These are phyloP conservation scores for Tiphia femorata DNA, from an alignment of 2,888 invertebrate genomes.

Conservation along the genomic window DNA sequence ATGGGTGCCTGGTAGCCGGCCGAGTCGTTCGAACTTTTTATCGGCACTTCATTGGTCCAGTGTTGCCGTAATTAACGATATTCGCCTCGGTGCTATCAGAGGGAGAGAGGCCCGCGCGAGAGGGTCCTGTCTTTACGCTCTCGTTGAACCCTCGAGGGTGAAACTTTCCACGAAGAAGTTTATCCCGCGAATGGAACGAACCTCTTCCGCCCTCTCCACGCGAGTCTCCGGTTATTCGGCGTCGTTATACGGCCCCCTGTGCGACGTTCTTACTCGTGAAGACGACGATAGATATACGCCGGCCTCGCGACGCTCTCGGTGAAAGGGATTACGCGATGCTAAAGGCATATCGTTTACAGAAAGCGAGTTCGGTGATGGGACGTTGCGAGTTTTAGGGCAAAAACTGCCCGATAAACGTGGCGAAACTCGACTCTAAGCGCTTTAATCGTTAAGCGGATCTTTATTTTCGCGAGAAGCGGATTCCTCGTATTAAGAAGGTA, in stretches of 20 bases:
- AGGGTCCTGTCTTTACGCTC: constrained; percentile 20
- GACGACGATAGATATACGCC: too few species aligned
- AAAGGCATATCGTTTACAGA: too few species aligned
- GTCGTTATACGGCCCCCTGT: not conserved
- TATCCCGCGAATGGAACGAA: constrained; percentile 20
- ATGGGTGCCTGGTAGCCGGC: not conserved
- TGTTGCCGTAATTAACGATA: constrained; percentile 18
- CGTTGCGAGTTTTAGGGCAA: too few species aligned
- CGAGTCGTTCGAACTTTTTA: constrained; percentile 46
- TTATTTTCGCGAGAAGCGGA: too few species aligned
- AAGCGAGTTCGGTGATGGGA: too few species aligned
- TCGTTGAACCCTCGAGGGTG: constrained; percentile 17
- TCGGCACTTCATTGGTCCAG: constrained; percentile 44
- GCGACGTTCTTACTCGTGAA: not conserved
- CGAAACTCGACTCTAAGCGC: too few species aligned
- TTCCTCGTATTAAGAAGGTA: too few species aligned
- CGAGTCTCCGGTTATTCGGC: not conserved
- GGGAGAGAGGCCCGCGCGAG: not conserved
- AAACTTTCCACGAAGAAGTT: constrained; percentile 32
- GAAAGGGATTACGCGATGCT: constrained; percentile 13
- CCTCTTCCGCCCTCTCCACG: not conserved
- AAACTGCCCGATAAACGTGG: too few species aligned
- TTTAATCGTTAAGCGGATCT: too few species aligned
- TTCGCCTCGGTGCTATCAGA: not conserved
- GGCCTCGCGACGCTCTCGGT: not conserved